A percentile compares a stretch with the other conserved stretches of the same genome.
These are phyloP conservation scores for Trididemnum miniatum DNA, from an alignment of 23 tunicate species.

Conservation along the genomic window DNA sequence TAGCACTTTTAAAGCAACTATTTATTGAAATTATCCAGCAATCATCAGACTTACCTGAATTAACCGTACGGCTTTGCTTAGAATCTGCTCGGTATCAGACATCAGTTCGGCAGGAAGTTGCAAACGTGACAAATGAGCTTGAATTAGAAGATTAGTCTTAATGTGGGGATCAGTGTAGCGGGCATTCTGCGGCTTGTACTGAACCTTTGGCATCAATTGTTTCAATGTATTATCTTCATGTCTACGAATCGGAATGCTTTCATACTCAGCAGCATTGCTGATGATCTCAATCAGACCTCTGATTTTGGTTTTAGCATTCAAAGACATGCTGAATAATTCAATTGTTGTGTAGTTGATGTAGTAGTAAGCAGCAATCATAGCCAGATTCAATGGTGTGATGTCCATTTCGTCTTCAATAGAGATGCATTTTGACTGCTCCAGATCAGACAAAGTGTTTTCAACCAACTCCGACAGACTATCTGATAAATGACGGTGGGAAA, in stretches of 20 bases:
- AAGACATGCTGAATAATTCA: conserved; percentile 97
- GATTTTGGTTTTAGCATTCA: conserved; percentile 93
- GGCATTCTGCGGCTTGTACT: conserved; percentile 88
- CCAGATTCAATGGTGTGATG: conserved; percentile 87
- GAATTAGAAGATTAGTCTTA: conserved; percentile 85
- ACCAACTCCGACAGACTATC: conserved; percentile 94
- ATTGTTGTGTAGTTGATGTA: conserved; percentile 97
- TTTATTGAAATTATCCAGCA: too few relatives aligned
- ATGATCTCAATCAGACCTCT: conserved; percentile 95
- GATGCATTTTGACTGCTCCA: conserved; percentile 91
- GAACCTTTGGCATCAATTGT: conserved; percentile 86
- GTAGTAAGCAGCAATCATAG: conserved; percentile 98
- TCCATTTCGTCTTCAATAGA: conserved; percentile 97
- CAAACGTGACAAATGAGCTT: conserved; percentile 92
- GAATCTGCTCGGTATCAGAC: conserved; percentile 83
- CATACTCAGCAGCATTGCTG: conserved; percentile 95
- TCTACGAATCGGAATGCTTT: conserved; percentile 81
- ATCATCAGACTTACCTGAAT: too few relatives aligned
- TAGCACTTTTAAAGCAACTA: too few relatives aligned
- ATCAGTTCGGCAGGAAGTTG: conserved; percentile 94
- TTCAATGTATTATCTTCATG: conserved; percentile 87
- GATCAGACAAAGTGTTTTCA: conserved; percentile 84
- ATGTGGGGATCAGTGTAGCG: conserved; percentile 93
- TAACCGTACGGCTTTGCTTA: conserved; percentile 78
- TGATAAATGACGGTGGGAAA: conserved; percentile 92